These are phyloP conservation scores for Halcyon badia DNA, from an alignment of 2,797 vertebrate genomes.

Conservation along the genomic window DNA sequence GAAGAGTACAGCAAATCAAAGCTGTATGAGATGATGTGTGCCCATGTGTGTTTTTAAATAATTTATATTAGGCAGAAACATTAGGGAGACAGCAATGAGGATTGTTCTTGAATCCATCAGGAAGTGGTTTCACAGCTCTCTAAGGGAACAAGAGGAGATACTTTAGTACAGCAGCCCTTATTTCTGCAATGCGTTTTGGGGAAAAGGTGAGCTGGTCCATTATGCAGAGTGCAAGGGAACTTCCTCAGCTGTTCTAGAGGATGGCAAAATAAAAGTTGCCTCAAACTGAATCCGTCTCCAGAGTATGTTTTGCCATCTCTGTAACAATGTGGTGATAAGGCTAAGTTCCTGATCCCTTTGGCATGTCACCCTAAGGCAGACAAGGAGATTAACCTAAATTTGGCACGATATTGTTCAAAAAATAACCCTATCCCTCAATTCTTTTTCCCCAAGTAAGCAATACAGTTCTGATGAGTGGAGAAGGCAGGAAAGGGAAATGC, in stretches of 20 bases:
- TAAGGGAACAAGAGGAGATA: not conserved
- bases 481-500: constrained; percentile 49
- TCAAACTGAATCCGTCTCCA: not conserved
- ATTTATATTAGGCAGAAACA: not conserved
- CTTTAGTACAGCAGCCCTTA: not conserved
- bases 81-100: not conserved
- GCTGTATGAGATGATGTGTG: not conserved
- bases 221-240: not conserved
- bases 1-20: not conserved
- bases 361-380: not conserved
- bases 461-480: not conserved
- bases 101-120: not conserved
- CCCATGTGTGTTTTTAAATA: not conserved
- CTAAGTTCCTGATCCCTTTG: not conserved
- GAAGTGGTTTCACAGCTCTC: not conserved
- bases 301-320: not conserved
- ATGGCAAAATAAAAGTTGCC: not conserved
- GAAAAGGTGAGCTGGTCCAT: not conserved
- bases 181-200: not conserved
- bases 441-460: not conserved
- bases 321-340: not conserved
- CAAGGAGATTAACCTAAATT: constrained; percentile 12
- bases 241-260: not conserved
- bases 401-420: constrained; percentile 11
- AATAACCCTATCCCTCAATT: not conserved